Conservation (phyloP, 2,797 vertebrate genomes). For the Clarias platycephalus region DNA sequence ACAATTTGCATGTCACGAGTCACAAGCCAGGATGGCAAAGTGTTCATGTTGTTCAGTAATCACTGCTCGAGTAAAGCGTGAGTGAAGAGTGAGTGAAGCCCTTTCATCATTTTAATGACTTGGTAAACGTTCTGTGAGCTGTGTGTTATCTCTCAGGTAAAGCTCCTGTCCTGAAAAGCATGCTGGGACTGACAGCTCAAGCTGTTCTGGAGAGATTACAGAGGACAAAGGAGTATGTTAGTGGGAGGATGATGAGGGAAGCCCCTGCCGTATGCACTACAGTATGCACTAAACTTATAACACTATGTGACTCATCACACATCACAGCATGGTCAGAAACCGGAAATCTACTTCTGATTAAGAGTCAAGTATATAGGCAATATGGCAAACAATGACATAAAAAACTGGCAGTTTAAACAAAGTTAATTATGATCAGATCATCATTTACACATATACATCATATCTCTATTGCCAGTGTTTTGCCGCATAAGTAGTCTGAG, state of each 20-base stretch:
- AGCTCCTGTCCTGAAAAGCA: constrained; percentile 52
- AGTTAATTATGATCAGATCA: not conserved
- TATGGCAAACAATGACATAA: not conserved
- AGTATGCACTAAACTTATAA: not conserved
- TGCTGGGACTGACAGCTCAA: constrained; percentile 56
- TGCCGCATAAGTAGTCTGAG: not conserved
- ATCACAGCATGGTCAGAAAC: constrained; percentile 10
- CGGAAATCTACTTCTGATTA: constrained; percentile 18
- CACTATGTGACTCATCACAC: constrained; percentile 21
- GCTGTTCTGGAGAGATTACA: constrained; percentile 51
- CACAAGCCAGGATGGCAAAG: not conserved
- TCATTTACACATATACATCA: not conserved
- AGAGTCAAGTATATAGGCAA: not conserved
- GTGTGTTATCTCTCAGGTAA: constrained; percentile 60
- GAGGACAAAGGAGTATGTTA: constrained; percentile 5
- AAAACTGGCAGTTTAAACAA: not conserved
- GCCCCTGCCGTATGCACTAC: constrained; percentile 15
- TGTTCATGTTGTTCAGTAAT: constrained; percentile 9
- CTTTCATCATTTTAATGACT: constrained; percentile 59
- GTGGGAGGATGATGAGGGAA: constrained; percentile 51
- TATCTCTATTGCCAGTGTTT: not conserved
- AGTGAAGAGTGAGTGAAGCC: not conserved
- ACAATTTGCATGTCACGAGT: constrained; percentile 23
- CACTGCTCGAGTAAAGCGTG: not conserved
- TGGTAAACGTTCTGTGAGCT: constrained; percentile 61